A percentile compares a stretch with the other conserved stretches of the same genome.
These are phyloP conservation scores for Camponotus pennsylvanicus DNA, from an alignment of 1,140 invertebrate genomes.

Conservation along the genomic window DNA sequence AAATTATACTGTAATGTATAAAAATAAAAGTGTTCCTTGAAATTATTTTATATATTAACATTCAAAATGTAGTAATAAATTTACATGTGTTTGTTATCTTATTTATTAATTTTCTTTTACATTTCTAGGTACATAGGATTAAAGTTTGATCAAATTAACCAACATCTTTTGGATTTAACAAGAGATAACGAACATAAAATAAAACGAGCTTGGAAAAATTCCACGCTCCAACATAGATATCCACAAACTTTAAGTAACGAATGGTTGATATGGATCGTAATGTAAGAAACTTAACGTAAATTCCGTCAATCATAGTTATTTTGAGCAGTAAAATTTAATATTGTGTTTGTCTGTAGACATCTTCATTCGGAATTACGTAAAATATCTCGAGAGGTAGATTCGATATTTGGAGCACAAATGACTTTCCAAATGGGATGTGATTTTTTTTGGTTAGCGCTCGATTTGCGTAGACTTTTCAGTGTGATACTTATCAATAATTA, in stretches of 20 bases:
- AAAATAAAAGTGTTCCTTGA: not conserved
- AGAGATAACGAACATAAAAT: not conserved
- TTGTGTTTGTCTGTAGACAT: not conserved
- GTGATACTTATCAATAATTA: not conserved
- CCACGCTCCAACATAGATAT: not conserved
- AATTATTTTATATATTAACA: not conserved
- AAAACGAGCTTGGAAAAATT: not conserved
- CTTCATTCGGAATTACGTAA: conserved; percentile 26
- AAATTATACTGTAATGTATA: not conserved
- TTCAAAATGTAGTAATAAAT: too few species aligned
- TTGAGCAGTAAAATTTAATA: not conserved
- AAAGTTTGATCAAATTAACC: conserved; percentile 11
- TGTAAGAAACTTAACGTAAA: not conserved
- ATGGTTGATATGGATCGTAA: not conserved
- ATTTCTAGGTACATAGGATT: conserved; percentile 2
- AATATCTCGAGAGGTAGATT: conserved; percentile 5
- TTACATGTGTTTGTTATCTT: too few species aligned
- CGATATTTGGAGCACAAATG: conserved; percentile 17
- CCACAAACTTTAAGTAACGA: not conserved
- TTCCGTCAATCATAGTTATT: not conserved
- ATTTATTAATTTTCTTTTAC: not conserved
- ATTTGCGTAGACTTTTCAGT: not conserved
- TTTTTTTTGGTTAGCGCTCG: not conserved
- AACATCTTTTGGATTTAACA: not conserved
- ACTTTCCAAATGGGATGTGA: not conserved